phyloP scores from a whole-genome alignment of 1,140 invertebrate genomes.

The Euborellia annulipes region DNA sequence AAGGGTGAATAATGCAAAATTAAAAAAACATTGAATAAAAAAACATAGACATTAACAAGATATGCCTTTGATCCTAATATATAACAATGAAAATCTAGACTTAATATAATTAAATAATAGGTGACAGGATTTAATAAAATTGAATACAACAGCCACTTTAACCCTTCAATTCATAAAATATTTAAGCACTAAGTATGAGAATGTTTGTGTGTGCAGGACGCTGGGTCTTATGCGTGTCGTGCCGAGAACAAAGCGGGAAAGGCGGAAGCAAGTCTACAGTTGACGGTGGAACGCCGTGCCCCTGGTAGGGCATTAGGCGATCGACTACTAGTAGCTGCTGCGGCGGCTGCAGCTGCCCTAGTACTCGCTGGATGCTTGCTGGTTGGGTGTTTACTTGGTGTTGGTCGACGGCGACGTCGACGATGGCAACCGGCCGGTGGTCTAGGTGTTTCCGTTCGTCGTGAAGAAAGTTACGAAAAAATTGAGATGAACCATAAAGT shows the following conservation, averaged over 20 bases:
- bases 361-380: slow-evolving; percentile 39
- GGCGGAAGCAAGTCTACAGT: slow-evolving; percentile 48
- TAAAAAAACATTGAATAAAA: no score
- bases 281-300: slow-evolving; percentile 40
- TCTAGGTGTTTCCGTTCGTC: not conserved
- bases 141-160: no score
- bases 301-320: slow-evolving; percentile 31
- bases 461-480: slow-evolving; percentile 49
- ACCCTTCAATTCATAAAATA: no score
- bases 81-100: no score
- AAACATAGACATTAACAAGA: no score
- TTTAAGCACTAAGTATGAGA: no score
- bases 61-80: no score
- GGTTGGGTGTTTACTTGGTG: slow-evolving; percentile 38
- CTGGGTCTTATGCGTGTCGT: slow-evolving; percentile 52
- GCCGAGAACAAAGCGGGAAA: slow-evolving; percentile 63
- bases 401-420: slow-evolving; percentile 25
- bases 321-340: slow-evolving; percentile 30
- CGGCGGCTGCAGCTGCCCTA: not conserved
- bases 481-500: slow-evolving; percentile 47
- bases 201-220: no score
- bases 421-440: slow-evolving; percentile 24
- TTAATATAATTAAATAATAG: no score
- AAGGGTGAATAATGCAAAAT: no score
- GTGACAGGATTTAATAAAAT: no score